Base-by-base conservation (phyloP, 2,888 invertebrate species). In the Coelopa pilipes region DNA sequence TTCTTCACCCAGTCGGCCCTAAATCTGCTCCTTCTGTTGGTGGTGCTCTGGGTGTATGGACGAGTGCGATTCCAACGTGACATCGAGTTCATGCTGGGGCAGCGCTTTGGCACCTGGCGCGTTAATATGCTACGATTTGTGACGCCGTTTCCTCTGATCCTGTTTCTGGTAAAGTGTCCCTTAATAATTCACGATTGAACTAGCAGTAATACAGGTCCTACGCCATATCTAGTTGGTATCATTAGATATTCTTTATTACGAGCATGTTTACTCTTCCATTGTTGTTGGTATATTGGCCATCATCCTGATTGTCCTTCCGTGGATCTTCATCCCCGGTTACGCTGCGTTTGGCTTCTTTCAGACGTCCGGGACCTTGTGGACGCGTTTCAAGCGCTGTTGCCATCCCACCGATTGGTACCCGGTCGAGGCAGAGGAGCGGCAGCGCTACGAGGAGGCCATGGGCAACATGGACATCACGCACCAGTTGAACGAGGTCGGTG, bases 1-100 rank as follows among this genome's bases (percentile, higher is more conserved):
- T 70, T 82, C 0, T 50, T 83, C 7, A 78, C 75, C 0, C 82
- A 85, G 70, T 79, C 80, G 10, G 0, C 80, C 0, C 74, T 85
- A 5, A 84, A 84, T 57, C 57, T 93, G 3, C 89, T 94, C 74
- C 94, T 97, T 87, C 90, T 95, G 13, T 85, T 93, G 60, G 93
- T 94, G 53, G 91, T 96, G 12, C 92, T 93, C 1, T 96, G 95
- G 93, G 92, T 92, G 47, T 96, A 96, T 83, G 96, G 96, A 76
- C 89, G 90, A 12, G 86, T 89, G n/a, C 89, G 90, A 74, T 90
- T 93, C 72, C 89, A 90, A 66, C 87, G 89, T 21, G 94, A 94
- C 81, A 85, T 94, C 0, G 89, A 92, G 80, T 93, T 93, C 84
- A 94, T 94, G 94, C 90, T 92, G 3, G 90, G 91, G 12, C 87